Evolutionary conservation across 2,888 invertebrate species (phyloP), one percentile per base, ranked within the genome.

Genomic region (Polydrusus pterygomalis): DNA sequence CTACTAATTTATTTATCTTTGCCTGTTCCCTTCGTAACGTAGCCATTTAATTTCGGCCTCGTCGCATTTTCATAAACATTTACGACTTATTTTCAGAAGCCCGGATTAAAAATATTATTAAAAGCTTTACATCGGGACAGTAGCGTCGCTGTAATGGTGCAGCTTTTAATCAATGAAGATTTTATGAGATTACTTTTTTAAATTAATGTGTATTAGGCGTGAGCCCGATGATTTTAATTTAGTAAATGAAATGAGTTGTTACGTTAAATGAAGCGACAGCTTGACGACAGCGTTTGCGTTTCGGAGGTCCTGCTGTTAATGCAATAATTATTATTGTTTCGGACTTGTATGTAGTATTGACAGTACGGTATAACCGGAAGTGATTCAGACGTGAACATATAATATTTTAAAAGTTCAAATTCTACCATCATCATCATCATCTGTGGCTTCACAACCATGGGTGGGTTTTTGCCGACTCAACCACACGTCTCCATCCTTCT

Each of bases 61-160:
- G 56, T 54, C 74, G 40, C 67, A 67, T 73, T 73, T 73, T 74
- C 74, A 74, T 74, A 74, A 74, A 74, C 74, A 74, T 74, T 74
- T 74, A 74, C 69, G 74, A 56, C 74, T 74, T 69, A 68, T 62
- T 74, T 68, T 74, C 69, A 45, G 51, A 40, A 51, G 40, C 71
- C 64, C 51, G 54, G 71, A 72, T 72, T 72, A 72, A 72, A 72
- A 72, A 72, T 72, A 65, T 72, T 72, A 72, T 72, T 72, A 72
- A 72, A 72, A 64, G 71, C 45, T 47, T 54, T 64, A 38, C n/a
- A 17, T 9, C n/a, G 49, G 45, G 51, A 63, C 63, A 65, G 71
- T 51, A 56, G 71, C 56, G 56, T 54, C 30, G 13, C 11, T 20
- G 20, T 38, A 18, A 40, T 20, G 40, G 20, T 9, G 56, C 43